Percentiles rank a stretch among this genome's conserved stretches.
Evolutionary conservation across 2,113 vertebrate species (phyloP).

Genomic region (Vidua chalybeata): DNA sequence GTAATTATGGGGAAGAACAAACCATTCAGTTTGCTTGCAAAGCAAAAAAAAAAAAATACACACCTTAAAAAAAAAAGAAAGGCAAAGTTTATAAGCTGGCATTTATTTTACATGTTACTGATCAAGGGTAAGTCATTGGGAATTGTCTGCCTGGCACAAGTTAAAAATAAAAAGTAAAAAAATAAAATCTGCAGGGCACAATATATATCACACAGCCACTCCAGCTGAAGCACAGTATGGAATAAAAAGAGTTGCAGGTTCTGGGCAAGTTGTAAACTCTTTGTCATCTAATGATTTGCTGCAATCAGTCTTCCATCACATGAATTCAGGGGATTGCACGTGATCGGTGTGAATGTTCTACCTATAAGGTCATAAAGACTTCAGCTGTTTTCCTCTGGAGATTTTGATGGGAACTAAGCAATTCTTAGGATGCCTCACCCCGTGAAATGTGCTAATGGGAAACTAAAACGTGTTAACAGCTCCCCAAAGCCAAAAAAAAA

Average conservation of each 20-base stretch:
- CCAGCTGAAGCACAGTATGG: background rate
- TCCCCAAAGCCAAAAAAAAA: background rate
- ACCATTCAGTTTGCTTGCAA: background rate
- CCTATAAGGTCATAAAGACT: background rate
- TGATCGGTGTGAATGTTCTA: background rate
- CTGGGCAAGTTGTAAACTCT: background rate
- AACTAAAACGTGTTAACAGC: background rate
- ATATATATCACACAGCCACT: background rate
- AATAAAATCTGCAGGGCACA: background rate
- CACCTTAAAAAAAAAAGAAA: background rate
- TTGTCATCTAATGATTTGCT: background rate
- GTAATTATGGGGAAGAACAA: background rate
- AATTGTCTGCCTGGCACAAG: background rate
- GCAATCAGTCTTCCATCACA: background rate
- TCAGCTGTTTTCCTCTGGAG: background rate
- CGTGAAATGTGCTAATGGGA: background rate
- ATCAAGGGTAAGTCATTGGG: background rate
- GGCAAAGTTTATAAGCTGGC: background rate
- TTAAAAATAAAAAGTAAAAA: background rate
- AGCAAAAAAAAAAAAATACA: background rate
- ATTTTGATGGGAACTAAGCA: background rate
- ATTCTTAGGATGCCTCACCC: background rate
- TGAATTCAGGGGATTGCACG: background rate
- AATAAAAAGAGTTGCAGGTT: background rate
- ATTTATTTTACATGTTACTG: background rate